A percentile compares a stretch with the other conserved stretches of the same genome.
Evolutionary conservation across 2,113 vertebrate genomes (phyloP).

Genomic region (Opisthocomus hoazin): DNA sequence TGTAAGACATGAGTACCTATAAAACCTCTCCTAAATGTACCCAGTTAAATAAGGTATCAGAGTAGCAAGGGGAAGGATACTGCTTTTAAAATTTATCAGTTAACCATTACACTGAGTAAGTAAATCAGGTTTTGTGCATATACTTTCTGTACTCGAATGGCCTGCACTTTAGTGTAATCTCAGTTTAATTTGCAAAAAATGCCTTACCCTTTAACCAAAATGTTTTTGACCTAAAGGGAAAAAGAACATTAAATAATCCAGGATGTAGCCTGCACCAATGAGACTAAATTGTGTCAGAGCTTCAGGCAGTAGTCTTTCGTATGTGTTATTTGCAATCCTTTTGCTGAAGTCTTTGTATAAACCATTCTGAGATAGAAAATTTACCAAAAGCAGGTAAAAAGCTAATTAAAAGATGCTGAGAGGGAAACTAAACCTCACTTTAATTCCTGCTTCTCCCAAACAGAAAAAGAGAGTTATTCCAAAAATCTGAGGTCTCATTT

Average conservation of each 20-base stretch:
- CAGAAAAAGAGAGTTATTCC: not conserved
- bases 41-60: not conserved
- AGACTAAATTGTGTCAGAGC: not conserved
- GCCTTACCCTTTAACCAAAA: not conserved
- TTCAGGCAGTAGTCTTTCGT: not conserved
- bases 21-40: not conserved
- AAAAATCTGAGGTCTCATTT: slow-evolving; percentile 1
- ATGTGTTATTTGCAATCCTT: not conserved
- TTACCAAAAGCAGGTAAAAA: not conserved
- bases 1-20: not conserved
- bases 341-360: not conserved
- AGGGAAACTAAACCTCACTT: not conserved
- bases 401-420: not conserved
- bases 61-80: not conserved
- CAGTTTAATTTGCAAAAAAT: slow-evolving; percentile 8
- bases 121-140: not conserved
- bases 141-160: not conserved
- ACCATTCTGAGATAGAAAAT: not conserved
- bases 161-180: not conserved
- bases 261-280: not conserved
- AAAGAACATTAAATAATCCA: not conserved
- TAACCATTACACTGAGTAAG: not conserved
- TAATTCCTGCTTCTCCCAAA: not conserved
- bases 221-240: not conserved
- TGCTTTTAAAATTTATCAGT: not conserved